phyloP scores from a whole-genome alignment of 2,113 vertebrate genomes.

The Ascaphus truei region DNA sequence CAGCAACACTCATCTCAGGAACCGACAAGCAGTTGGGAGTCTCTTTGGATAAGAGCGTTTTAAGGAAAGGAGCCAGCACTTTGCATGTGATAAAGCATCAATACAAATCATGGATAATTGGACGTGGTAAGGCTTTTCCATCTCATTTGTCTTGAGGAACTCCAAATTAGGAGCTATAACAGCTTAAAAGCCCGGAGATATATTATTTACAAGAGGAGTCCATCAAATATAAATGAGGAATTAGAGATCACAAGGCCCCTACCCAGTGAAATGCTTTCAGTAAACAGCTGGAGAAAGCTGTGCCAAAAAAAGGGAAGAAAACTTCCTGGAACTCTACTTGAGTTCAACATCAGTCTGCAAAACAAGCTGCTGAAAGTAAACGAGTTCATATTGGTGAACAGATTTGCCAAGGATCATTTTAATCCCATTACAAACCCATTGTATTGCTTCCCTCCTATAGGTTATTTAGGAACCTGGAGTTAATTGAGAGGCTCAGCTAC shows the following conservation, averaged over 20 bases:
- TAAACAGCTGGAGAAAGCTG: slow-evolving; percentile 5
- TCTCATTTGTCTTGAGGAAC: slow-evolving; percentile 28
- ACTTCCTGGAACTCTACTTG: background rate
- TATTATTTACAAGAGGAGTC: slow-evolving; percentile 34
- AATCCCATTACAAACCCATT: background rate
- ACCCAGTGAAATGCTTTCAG: background rate
- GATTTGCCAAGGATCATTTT: background rate
- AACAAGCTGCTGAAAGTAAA: background rate
- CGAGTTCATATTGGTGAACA: background rate
- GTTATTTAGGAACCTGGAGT: background rate
- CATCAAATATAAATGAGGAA: slow-evolving; percentile 24
- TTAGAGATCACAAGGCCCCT: slow-evolving; percentile 15
- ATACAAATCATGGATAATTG: slow-evolving; percentile 36
- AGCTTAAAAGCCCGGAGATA: slow-evolving; percentile 35
- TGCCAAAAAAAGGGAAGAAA: background rate
- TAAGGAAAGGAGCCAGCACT: background rate
- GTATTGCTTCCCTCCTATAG: background rate
- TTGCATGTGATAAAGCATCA: background rate
- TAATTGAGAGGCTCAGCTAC: background rate
- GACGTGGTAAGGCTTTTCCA: slow-evolving; percentile 27
- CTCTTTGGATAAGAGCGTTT: background rate
- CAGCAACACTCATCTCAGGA: background rate
- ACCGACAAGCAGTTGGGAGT: background rate
- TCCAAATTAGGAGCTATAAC: slow-evolving; percentile 36
- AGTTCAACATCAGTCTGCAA: background rate